Percentiles rank a stretch among this genome's conserved stretches.
Evolutionary conservation across 1,140 invertebrate genomes (phyloP).

Genomic region (Trichogramma pretiosum): DNA sequence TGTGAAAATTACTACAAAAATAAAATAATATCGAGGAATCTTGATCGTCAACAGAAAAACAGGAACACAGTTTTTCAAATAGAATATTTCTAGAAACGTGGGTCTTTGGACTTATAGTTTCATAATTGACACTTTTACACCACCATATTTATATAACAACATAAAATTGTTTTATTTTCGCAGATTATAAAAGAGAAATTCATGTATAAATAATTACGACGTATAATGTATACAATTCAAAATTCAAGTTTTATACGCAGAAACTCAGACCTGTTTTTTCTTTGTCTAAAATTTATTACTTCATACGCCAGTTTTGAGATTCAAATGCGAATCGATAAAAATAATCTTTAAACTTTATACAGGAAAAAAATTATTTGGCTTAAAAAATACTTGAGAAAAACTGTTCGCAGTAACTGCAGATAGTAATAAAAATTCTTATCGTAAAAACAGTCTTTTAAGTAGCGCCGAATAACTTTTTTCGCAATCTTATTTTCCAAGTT

Average conservation of each 20-base stretch:
- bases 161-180: neutral
- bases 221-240: constrained; percentile 1
- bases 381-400: constrained; percentile 21
- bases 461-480: constrained; percentile 21
- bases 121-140: constrained; percentile 18
- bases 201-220: neutral
- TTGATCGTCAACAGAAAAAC: constrained; percentile 15
- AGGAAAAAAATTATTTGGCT: constrained; percentile 21
- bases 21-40: constrained; percentile 13
- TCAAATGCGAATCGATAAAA: no score
- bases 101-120: constrained; percentile 12
- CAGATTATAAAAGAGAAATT: constrained; percentile 4
- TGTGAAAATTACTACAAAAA: constrained; percentile 17
- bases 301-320: no score
- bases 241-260: constrained; percentile 6
- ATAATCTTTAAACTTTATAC: constrained; percentile 7
- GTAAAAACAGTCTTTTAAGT: constrained; percentile 19
- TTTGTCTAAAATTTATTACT: no score
- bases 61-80: constrained; percentile 13
- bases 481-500: no score
- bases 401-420: constrained; percentile 14
- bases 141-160: constrained; percentile 1
- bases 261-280: constrained; percentile 18
- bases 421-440: no score
- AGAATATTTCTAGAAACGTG: no score